Percentiles rank a stretch among this genome's conserved stretches.
These are phyloP conservation scores for Lepidothrix coronata DNA, from an alignment of 2,113 vertebrate genomes.

Conservation along the genomic window DNA sequence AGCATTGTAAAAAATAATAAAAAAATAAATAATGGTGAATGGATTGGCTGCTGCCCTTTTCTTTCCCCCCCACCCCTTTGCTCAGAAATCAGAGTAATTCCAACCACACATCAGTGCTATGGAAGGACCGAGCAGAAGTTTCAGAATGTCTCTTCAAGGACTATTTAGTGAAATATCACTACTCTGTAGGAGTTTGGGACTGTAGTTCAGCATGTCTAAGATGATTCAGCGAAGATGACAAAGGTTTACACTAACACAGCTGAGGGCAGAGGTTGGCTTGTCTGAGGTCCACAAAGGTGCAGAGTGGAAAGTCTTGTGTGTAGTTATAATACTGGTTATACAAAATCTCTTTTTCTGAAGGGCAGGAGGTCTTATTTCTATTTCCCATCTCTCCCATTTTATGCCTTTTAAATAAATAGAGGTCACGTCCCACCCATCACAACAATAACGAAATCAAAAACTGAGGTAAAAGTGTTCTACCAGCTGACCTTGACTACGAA, in stretches of 20 bases:
- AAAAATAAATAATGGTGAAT: conserved; percentile 21
- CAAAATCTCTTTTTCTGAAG: neutral
- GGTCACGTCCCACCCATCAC: neutral
- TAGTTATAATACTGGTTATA: conserved; percentile 23
- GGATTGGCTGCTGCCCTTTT: conserved; percentile 26
- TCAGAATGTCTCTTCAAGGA: neutral
- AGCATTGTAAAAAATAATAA: conserved; percentile 40
- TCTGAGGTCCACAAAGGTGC: conserved; percentile 35
- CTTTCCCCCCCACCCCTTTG: neutral
- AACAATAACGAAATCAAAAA: conserved; percentile 63
- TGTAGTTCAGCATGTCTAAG: neutral
- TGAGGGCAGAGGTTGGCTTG: conserved; percentile 45
- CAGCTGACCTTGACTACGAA: conserved; percentile 59
- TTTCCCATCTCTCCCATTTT: conserved; percentile 1
- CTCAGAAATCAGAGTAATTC: neutral
- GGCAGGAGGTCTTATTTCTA: neutral
- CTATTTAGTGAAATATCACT: neutral
- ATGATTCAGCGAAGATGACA: neutral
- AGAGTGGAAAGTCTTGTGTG: conserved; percentile 19
- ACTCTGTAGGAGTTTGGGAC: neutral
- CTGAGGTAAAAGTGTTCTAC: conserved; percentile 78
- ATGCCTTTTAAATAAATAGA: conserved; percentile 23
- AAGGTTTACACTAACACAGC: neutral
- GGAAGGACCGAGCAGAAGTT: conserved; percentile 6
- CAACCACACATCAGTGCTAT: neutral